Conservation (phyloP, 2,113 vertebrate genomes). For the Mungos mungo region DNA sequence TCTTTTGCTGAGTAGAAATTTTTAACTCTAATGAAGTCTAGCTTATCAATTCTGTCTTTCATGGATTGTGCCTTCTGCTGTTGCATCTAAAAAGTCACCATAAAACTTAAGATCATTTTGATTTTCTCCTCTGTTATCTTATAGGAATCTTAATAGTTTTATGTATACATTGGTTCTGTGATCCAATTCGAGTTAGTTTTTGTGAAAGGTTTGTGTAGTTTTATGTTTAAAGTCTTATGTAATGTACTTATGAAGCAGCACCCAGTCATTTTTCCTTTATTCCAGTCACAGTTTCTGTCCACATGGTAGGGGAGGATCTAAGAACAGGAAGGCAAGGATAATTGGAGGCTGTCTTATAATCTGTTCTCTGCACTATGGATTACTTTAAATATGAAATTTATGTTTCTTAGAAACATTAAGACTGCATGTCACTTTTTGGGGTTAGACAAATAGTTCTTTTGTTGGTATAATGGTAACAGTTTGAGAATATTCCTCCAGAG, state of each 20-base stretch:
- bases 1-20: not conserved
- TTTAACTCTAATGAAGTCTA: not conserved
- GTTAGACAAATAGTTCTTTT: conserved; percentile 31
- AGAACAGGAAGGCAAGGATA: not conserved
- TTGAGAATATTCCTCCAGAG: not conserved
- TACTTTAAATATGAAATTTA: not conserved
- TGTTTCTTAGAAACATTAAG: conserved; percentile 35
- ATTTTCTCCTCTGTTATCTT: not conserved
- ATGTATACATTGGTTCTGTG: not conserved
- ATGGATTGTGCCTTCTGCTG: not conserved
- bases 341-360: not conserved
- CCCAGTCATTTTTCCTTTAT: not conserved
- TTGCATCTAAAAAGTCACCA: not conserved
- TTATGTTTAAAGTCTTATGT: not conserved
- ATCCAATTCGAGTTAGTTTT: not conserved
- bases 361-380: not conserved
- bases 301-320: not conserved
- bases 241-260: not conserved
- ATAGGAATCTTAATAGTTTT: not conserved
- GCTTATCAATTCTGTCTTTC: not conserved
- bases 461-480: not conserved
- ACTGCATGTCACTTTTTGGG: not conserved
- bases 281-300: not conserved
- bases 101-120: not conserved
- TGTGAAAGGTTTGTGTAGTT: not conserved